Conservation (phyloP, 2,113 vertebrate genomes). For the Dunckerocampus dactyliophorus region DNA sequence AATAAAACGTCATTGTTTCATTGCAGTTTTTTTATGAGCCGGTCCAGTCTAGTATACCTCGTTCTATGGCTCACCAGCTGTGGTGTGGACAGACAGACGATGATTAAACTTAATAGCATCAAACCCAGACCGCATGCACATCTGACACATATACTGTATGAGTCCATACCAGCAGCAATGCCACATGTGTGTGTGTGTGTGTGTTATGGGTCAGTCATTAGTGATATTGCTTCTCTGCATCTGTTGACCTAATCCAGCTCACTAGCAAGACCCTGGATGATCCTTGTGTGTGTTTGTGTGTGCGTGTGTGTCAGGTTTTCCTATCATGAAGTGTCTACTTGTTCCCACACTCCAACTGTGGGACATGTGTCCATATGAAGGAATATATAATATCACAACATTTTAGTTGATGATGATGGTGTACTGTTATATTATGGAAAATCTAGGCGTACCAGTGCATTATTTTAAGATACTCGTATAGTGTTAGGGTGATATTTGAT, state of each 20-base stretch:
- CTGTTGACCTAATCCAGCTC: constrained; percentile 5
- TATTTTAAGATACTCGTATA: no score
- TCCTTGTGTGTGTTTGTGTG: neutral
- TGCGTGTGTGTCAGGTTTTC: neutral
- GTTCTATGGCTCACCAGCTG: constrained; percentile 49
- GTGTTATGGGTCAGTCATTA: constrained; percentile 9
- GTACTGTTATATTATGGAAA: no score
- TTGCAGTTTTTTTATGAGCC: constrained; percentile 1
- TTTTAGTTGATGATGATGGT: no score
- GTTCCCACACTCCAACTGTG: neutral
- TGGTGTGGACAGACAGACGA: constrained; percentile 50
- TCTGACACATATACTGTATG: constrained; percentile 17
- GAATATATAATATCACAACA: no score
- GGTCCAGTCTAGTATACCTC: constrained; percentile 14
- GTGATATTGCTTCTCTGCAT: constrained; percentile 10
- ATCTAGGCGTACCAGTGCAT: no score
- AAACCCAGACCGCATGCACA: constrained; percentile 27
- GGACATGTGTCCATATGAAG: neutral
- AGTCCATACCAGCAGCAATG: constrained; percentile 11
- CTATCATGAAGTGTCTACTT: neutral
- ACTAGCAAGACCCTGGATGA: constrained; percentile 5
- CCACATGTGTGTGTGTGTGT: constrained; percentile 18
- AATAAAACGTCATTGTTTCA: neutral
- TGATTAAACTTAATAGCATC: constrained; percentile 59
- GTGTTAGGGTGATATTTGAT: no score